Evolutionary conservation across 2,888 invertebrate genomes (phyloP).

Genomic region (Clivina fossor): DNA sequence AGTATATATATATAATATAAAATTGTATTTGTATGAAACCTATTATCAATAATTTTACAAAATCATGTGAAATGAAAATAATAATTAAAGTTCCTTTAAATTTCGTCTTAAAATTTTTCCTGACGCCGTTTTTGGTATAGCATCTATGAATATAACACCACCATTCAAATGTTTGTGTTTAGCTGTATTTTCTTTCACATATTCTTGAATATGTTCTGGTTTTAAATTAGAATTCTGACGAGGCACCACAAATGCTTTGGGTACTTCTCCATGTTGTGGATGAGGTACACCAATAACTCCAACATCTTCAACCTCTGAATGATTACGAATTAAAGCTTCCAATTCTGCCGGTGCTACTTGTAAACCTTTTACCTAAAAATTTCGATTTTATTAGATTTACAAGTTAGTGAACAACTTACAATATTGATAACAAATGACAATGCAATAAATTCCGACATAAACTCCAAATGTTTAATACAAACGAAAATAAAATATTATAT

Average conservation of each 20-base stretch:
- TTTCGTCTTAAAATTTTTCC: slow-evolving; percentile 69
- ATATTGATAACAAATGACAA: no score
- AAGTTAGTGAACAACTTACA: no score
- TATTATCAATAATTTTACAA: no score
- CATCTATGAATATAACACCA: slow-evolving; percentile 66
- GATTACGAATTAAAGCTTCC: slow-evolving; percentile 60
- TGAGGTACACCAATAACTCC: slow-evolving; percentile 77
- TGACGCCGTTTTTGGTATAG: slow-evolving; percentile 68
- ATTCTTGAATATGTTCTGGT: neutral
- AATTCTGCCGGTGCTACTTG: slow-evolving; percentile 52
- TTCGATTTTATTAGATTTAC: no score
- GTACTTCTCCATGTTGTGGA: slow-evolving; percentile 63
- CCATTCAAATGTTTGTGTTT: slow-evolving; percentile 67
- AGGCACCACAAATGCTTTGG: slow-evolving; percentile 5
- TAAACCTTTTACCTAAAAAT: slow-evolving; percentile 56
- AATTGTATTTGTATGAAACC: no score
- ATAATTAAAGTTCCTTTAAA: slow-evolving; percentile 55
- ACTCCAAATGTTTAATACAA: no score
- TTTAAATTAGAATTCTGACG: neutral
- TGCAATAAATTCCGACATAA: no score
- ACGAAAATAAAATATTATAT: no score
- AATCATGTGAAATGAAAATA: no score
- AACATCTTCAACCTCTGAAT: slow-evolving; percentile 72
- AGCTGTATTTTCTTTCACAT: slow-evolving; percentile 50
- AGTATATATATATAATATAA: no score